These are phyloP conservation scores for Tyrophagus putrescentiae DNA, from an alignment of 1,140 invertebrate genomes.

Conservation along the genomic window DNA sequence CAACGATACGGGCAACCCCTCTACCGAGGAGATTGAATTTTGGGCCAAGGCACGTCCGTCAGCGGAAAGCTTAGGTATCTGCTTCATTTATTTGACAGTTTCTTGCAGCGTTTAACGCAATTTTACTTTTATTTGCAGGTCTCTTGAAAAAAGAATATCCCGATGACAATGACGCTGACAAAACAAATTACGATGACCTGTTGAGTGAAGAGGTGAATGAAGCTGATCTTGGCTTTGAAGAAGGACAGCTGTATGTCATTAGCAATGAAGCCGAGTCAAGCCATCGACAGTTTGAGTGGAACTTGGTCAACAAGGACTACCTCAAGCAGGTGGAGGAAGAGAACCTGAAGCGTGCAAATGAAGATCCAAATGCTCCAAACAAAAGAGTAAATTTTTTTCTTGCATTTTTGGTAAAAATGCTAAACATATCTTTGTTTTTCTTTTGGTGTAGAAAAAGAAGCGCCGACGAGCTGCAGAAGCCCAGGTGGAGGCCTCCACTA, in stretches of 20 bases:
- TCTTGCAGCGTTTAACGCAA: not conserved
- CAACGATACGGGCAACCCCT: slow-evolving; percentile 20
- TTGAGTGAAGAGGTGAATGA: slow-evolving; percentile 52
- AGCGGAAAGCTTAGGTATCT: slow-evolving; percentile 33
- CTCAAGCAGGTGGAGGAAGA: slow-evolving; percentile 53
- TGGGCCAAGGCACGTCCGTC: slow-evolving; percentile 29
- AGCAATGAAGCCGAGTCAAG: not conserved
- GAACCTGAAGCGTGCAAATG: slow-evolving; percentile 19
- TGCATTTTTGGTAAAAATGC: not conserved
- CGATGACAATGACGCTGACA: not conserved
- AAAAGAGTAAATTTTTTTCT: not conserved
- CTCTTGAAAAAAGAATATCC: slow-evolving; percentile 2
- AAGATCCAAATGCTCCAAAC: not conserved
- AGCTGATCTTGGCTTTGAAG: slow-evolving; percentile 66
- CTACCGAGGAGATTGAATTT: slow-evolving; percentile 21
- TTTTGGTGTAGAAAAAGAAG: slow-evolving; percentile 7
- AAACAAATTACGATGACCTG: slow-evolving; percentile 3
- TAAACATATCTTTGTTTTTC: not conserved
- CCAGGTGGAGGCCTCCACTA: not conserved
- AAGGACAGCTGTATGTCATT: slow-evolving; percentile 48
- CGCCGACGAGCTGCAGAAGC: not conserved
- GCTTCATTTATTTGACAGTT: not conserved
- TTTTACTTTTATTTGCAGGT: not conserved
- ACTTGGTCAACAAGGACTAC: slow-evolving; percentile 64
- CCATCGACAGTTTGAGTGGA: slow-evolving; percentile 44